A percentile compares a stretch with the other conserved stretches of the same genome.
phyloP scores from a whole-genome alignment of 2,797 vertebrate species.

The Sebastes minor region DNA sequence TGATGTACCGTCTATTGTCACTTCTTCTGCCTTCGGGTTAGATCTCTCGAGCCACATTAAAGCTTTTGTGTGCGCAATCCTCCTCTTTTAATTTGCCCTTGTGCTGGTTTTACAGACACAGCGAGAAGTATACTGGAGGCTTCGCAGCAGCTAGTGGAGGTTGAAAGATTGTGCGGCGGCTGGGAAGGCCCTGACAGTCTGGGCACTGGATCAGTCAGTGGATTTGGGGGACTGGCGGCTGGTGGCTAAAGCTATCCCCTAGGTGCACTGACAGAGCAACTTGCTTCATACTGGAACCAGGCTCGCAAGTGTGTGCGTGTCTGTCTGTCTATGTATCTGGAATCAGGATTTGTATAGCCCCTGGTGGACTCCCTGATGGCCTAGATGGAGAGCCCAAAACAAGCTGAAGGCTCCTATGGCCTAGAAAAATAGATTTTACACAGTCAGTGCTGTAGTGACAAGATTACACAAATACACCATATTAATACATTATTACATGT shows the following conservation, averaged over 20 bases:
- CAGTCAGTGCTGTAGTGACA: constrained; percentile 12
- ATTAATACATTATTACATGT: background rate
- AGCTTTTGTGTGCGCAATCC: background rate
- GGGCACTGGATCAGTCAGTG: constrained; percentile 84
- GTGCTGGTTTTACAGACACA: constrained; percentile 23
- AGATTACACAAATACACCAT: background rate
- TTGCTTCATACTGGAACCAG: constrained; percentile 60
- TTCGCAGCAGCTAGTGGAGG: constrained; percentile 51
- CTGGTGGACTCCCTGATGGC: constrained; percentile 66
- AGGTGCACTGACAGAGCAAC: constrained; percentile 68
- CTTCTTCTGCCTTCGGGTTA: background rate
- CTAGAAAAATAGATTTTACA: constrained; percentile 62
- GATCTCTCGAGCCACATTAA: constrained; percentile 20
- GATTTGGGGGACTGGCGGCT: constrained; percentile 72
- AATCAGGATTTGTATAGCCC: constrained; percentile 61
- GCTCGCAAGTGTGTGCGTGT: constrained; percentile 29
- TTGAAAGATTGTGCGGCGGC: constrained; percentile 62
- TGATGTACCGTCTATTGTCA: constrained; percentile 18
- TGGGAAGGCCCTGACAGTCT: constrained; percentile 68
- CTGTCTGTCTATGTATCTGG: constrained; percentile 34
- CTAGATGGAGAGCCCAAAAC: constrained; percentile 62
- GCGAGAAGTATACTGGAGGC: constrained; percentile 32
- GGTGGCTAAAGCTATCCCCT: constrained; percentile 73
- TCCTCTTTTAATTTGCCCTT: background rate
- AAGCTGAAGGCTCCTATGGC: constrained; percentile 56